A percentile compares a stretch with the other conserved stretches of the same genome.
Conservation (phyloP, 2,113 vertebrate genomes). For the Erythrolamprus reginae region DNA sequence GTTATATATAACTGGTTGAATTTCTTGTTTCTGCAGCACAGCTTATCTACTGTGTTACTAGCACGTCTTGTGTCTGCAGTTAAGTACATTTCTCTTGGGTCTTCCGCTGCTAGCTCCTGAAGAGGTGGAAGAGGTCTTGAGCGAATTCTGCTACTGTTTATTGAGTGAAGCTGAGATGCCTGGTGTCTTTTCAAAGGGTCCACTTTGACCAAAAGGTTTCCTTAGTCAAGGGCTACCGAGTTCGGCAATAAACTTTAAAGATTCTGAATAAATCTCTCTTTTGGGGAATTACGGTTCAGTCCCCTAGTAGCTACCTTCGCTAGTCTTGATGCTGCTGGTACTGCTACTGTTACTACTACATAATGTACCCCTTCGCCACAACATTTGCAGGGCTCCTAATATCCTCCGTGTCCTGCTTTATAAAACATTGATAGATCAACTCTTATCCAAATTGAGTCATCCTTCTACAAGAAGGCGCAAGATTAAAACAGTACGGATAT, state of each 20-base stretch:
- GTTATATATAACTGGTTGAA: background rate
- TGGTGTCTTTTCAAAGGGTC: background rate
- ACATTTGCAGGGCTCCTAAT: background rate
- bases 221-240: background rate
- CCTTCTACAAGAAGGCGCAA: background rate
- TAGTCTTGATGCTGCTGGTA: background rate
- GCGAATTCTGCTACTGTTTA: background rate
- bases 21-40: background rate
- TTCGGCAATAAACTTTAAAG: background rate
- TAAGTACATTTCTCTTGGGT: background rate
- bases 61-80: background rate
- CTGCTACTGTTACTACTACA: background rate
- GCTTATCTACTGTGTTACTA: background rate
- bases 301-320: background rate
- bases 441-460: background rate
- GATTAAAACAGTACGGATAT: background rate
- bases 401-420: background rate
- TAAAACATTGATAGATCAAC: background rate
- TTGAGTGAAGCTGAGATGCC: background rate
- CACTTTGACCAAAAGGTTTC: background rate
- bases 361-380: background rate
- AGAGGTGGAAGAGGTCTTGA: background rate
- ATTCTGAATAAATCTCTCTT: background rate
- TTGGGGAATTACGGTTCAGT: background rate
- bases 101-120: background rate